Base-by-base conservation (phyloP, 2,113 vertebrate genomes). In the Actenoides lindsayi region DNA sequence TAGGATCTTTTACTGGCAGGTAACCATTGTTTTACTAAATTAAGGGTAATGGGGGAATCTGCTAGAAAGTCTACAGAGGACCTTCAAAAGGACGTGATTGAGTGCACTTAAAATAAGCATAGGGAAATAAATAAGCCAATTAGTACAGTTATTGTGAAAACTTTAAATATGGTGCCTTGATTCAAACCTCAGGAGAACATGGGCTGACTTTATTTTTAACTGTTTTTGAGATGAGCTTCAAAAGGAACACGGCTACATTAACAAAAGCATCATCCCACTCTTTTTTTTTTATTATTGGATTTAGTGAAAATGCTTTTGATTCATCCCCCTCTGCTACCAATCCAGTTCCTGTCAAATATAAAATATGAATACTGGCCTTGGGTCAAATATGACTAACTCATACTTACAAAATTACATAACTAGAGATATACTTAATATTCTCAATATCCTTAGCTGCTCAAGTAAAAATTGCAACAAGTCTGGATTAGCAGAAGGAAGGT, bases 341-440 rank as follows among this genome's bases (percentile, higher is more conserved):
- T 62, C 15, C 5, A 4, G 0, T 85, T 89, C 21, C 87, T 94
- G 77, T 80, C 74, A 79, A 65, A 75, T 37, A 63, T 41, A 48
- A 96, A 83, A 90, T 53, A 91, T 39, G 62, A 91, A 91, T 85
- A 57, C 14, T 65, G 69, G 37, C 70, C 50, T 87, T 65, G 33
- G 63, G 80, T 94, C 65, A 93, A 63, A 83, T 79, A 92, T 90
- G 71, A 96, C 57, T 94, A 82, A 89, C 37, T 89, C 60, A 71
- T 53, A 83, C 68, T 81, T 84, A 68, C 13, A 54, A 9, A 79
- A 57, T 91, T 96, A 70, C 69, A 21, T 92, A 94, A 92, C 35
- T 65, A 10, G 11, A 67, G n/a, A 60, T 19, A 16, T 80, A 89
- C n/a, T 91, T 94, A 80, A 46, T 83, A 89, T 91, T 92, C 76